These are phyloP conservation scores for Hozukius guyotensis DNA, from an alignment of 2,797 vertebrate genomes.

Conservation along the genomic window DNA sequence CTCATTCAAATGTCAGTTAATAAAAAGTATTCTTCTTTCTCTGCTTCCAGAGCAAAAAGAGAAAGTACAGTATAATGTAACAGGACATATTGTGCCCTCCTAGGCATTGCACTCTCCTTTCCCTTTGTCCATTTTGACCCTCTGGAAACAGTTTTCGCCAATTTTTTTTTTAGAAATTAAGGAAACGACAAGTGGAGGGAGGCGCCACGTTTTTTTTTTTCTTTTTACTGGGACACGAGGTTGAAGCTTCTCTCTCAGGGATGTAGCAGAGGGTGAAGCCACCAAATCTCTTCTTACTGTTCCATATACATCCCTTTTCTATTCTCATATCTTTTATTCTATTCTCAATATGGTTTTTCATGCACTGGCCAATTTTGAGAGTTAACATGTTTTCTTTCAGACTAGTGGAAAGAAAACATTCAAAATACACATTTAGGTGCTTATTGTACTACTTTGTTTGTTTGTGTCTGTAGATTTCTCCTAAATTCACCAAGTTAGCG, in stretches of 20 bases:
- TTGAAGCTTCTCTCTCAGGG: conserved; percentile 23
- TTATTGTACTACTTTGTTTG: no score
- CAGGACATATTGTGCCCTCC: conserved; percentile 80
- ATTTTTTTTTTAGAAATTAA: conserved; percentile 22
- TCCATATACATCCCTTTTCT: not conserved
- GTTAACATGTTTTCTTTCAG: not conserved
- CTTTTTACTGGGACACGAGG: not conserved
- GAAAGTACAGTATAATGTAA: conserved; percentile 76
- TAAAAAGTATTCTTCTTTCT: conserved; percentile 73
- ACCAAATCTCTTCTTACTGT: not conserved
- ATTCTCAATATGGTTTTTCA: not conserved
- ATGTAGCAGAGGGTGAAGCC: not conserved
- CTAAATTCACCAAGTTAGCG: not conserved
- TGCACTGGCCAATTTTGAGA: not conserved
- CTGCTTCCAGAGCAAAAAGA: conserved; percentile 35
- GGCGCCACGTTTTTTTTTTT: not conserved
- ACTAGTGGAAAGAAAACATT: no score
- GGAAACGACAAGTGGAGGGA: conserved; percentile 36
- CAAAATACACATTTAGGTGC: not conserved
- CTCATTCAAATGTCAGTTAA: conserved; percentile 85
- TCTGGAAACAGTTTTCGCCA: conserved; percentile 33
- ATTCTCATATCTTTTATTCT: not conserved
- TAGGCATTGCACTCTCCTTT: conserved; percentile 49
- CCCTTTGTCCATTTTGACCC: conserved; percentile 45
- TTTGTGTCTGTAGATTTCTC: not conserved